Percentiles rank a stretch among this genome's conserved stretches.
Conservation (phyloP, 2,797 vertebrate species). For the Fistularia commersonii region DNA sequence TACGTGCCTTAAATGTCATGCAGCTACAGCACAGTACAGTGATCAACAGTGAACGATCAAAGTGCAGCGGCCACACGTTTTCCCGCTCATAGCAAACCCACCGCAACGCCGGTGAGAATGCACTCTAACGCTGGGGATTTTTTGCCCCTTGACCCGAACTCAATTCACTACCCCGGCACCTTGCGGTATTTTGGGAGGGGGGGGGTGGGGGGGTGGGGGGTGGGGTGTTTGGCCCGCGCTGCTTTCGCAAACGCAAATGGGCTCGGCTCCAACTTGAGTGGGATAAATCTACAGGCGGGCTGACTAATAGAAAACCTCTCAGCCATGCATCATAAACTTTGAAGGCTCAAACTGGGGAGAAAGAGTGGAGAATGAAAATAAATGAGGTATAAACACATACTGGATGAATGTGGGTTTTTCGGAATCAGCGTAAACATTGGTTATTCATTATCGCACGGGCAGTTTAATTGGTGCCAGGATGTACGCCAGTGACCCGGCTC, state of each 20-base stretch:
- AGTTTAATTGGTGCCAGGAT: conserved; percentile 49
- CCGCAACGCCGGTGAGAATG: conserved; percentile 11
- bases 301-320: conserved; percentile 40
- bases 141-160: conserved; percentile 14
- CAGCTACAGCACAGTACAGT: too few species aligned
- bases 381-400: conserved; percentile 45
- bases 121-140: background rate
- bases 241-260: conserved; percentile 18
- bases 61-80: too few species aligned
- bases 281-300: conserved; percentile 31
- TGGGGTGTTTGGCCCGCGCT: conserved; percentile 1
- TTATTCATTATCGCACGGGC: conserved; percentile 50
- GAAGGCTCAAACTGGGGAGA: conserved; percentile 41
- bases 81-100: conserved; percentile 4
- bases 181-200: conserved; percentile 20
- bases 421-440: conserved; percentile 42
- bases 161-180: conserved; percentile 6
- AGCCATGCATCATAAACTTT: conserved; percentile 49
- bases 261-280: conserved; percentile 11
- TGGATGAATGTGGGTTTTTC: conserved; percentile 39
- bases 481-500: conserved; percentile 7
- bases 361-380: conserved; percentile 46
- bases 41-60: too few species aligned
- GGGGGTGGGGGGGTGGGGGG: conserved; percentile 4
- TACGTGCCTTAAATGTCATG: too few species aligned